phyloP scores from a whole-genome alignment of 1,140 invertebrate genomes.

The Brachionus koreanus region DNA sequence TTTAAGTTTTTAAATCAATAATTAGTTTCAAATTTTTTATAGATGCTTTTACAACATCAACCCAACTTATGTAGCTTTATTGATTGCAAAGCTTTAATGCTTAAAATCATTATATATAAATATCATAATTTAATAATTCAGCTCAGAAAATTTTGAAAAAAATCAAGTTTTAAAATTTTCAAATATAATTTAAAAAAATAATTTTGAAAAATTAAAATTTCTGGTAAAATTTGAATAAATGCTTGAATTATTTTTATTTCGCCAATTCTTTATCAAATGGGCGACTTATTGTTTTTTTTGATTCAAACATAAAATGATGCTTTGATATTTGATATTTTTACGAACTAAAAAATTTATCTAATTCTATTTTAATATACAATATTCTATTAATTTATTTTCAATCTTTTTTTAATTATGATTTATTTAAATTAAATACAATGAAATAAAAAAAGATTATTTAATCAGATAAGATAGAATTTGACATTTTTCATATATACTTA shows the following conservation, averaged over 20 bases:
- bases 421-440: background rate
- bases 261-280: too few relatives aligned
- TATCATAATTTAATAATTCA: too few relatives aligned
- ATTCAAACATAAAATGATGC: background rate
- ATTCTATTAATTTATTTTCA: background rate
- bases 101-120: too few relatives aligned
- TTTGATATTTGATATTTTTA: background rate
- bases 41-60: too few relatives aligned
- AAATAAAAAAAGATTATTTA: background rate
- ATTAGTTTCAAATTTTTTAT: background rate
- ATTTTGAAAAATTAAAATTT: too few relatives aligned
- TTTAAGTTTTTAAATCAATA: background rate
- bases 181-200: too few relatives aligned
- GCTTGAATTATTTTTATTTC: too few relatives aligned
- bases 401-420: background rate
- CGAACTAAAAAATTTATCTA: background rate
- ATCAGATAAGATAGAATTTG: background rate
- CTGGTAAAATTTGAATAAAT: too few relatives aligned
- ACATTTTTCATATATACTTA: background rate
- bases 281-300: background rate
- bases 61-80: too few relatives aligned
- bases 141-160: too few relatives aligned
- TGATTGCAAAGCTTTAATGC: too few relatives aligned
- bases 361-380: background rate
- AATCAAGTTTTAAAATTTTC: too few relatives aligned